These are phyloP conservation scores for Drosophila seclusa DNA, from an alignment of 2,888 invertebrate species.

Conservation along the genomic window DNA sequence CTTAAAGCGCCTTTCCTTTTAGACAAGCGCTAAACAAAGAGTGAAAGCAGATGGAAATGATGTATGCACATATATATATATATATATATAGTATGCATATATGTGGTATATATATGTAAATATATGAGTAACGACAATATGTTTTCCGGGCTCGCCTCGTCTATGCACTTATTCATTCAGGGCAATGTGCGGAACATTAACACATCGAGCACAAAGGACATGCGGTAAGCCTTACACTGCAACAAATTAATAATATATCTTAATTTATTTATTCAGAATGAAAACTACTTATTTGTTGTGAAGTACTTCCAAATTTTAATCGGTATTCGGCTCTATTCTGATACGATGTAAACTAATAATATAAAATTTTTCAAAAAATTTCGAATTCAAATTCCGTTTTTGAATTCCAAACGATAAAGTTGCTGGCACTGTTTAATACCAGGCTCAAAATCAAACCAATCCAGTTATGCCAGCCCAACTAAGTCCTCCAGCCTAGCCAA, in stretches of 20 bases:
- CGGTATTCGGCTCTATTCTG: background rate
- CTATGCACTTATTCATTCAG: slow-evolving; percentile 20
- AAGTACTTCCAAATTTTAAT: background rate
- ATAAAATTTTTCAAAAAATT: background rate
- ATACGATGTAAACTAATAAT: background rate
- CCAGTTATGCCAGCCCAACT: background rate
- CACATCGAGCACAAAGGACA: slow-evolving; percentile 14
- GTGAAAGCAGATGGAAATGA: background rate
- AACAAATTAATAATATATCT: background rate
- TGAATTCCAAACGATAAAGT: background rate
- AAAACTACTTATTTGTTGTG: background rate
- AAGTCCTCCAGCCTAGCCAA: background rate
- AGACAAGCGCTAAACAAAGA: slow-evolving; percentile 13
- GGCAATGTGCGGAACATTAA: slow-evolving; percentile 34
- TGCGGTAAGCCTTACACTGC: slow-evolving; percentile 26
- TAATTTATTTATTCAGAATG: background rate
- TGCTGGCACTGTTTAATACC: background rate
- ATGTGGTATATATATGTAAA: background rate
- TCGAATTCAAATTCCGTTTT: background rate
- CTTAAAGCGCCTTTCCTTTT: slow-evolving; percentile 38
- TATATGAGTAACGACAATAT: slow-evolving; percentile 31
- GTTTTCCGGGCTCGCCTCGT: slow-evolving; percentile 12
- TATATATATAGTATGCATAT: background rate
- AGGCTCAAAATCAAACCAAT: background rate
- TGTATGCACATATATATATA: background rate